Base-by-base conservation (phyloP, 1,140 invertebrate species). In the Venustaconcha ellipsiformis region DNA sequence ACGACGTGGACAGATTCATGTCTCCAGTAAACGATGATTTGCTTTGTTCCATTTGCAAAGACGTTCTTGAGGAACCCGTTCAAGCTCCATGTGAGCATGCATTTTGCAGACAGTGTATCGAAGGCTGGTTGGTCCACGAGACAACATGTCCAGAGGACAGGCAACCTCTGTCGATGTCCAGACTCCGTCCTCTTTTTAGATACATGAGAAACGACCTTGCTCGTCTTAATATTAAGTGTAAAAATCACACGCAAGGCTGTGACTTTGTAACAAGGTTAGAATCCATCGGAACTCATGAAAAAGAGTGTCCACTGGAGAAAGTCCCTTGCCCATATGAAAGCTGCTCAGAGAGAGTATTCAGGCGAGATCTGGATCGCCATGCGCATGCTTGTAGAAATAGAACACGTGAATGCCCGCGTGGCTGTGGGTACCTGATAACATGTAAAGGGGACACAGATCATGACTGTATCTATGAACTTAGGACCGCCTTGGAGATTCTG, bases 31-130 rank as follows among this genome's bases (percentile, higher is more conserved):
- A 88, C 68, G 87, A 88, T 23, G 86, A 83, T 15, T 74, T 88
- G 17, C 82, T 86, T 13, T 88, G 87, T 74, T 85, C 82, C 69
- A 86, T 88, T 37, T 88, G 87, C 68, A 78, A 81, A 14, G 87
- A 87, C 70, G 87, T 88, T 14, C 63, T 88, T n/a, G 82, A 88
- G 66, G 86, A 86, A 37, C 83, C 87, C 0, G 73, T 86, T 23
- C 87, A 88, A 69, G 82, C 83, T 23, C 86, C 85, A 57, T 87
- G 86, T 73, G 86, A 87, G 68, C 86, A 87, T 70, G 85, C 85
- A 14, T 87, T 78, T 72, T 87, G 86, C 71, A 67, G 78, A 18
- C 17, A 70, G 1, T 87, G 86, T 65, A 87, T 87, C 23, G 70
- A 82, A 23, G 83, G 76, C 14, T 87, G 86, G 86, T 76, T 87